Percentiles rank a stretch among this genome's conserved stretches.
phyloP scores from a whole-genome alignment of 2,888 invertebrate species.

The Apodemia hepburni region DNA sequence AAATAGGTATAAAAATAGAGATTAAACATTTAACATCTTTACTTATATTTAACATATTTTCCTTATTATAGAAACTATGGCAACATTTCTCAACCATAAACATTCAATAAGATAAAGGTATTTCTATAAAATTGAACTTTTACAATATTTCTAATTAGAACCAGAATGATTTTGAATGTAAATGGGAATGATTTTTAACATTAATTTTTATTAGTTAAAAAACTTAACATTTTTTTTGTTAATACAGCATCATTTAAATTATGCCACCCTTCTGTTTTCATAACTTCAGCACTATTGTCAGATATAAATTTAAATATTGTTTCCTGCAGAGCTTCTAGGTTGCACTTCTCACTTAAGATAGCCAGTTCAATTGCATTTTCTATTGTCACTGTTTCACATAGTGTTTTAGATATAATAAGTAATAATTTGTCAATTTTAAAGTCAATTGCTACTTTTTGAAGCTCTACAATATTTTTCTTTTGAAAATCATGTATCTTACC shows the following conservation, averaged over 20 bases:
- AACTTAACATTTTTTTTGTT: conserved; percentile 48
- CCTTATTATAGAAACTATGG: neutral
- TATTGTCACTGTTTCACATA: conserved; percentile 47
- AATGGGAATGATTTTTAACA: too few species aligned
- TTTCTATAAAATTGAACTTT: too few species aligned
- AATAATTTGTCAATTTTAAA: conserved; percentile 48
- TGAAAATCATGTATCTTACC: conserved; percentile 50
- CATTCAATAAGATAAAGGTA: too few species aligned
- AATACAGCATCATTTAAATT: conserved; percentile 53
- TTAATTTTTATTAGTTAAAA: conserved; percentile 6
- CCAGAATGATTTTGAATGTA: too few species aligned
- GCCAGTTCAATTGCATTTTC: conserved; percentile 58
- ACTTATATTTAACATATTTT: neutral
- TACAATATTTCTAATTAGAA: too few species aligned
- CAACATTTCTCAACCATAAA: neutral
- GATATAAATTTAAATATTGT: conserved; percentile 50
- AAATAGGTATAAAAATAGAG: neutral
- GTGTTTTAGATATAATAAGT: conserved; percentile 42
- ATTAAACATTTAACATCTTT: neutral
- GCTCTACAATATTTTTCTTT: conserved; percentile 45
- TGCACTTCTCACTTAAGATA: conserved; percentile 51
- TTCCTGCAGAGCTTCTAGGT: conserved; percentile 42
- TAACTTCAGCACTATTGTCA: conserved; percentile 47
- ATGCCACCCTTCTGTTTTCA: conserved; percentile 53
- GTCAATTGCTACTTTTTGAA: conserved; percentile 49